Conservation (phyloP, 2,888 invertebrate species). For the Lepidochrysops patricia region DNA sequence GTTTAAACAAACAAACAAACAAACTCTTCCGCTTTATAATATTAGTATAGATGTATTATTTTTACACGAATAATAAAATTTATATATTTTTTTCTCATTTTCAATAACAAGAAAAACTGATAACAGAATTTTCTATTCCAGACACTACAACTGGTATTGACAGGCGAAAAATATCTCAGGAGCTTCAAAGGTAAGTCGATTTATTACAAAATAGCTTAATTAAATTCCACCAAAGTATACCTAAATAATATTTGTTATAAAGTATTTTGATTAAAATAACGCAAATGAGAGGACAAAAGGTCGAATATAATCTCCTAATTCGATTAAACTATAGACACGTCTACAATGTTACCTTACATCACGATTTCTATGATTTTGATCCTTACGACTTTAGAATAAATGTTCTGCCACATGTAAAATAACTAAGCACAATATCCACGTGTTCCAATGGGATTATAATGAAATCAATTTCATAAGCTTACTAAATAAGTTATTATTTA, state of each 20-base stretch:
- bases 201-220: neutral
- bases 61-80: too few relatives aligned
- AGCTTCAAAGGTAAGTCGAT: neutral
- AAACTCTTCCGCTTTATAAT: too few relatives aligned
- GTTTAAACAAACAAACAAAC: too few relatives aligned
- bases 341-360: too few relatives aligned
- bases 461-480: too few relatives aligned
- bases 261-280: conserved; percentile 24
- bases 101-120: neutral
- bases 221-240: neutral
- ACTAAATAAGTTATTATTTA: too few relatives aligned
- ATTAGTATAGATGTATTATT: too few relatives aligned
- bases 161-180: neutral
- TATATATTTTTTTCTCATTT: too few relatives aligned
- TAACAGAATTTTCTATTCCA: neutral
- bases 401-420: too few relatives aligned
- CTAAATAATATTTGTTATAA: neutral
- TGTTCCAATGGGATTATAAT: neutral
- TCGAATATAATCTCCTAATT: neutral
- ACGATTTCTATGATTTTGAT: too few relatives aligned
- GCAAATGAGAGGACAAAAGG: conserved; percentile 20
- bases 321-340: neutral
- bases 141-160: neutral
- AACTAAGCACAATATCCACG: neutral
- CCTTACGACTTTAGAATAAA: too few relatives aligned